Evolutionary conservation across 2,113 vertebrate genomes (phyloP).

Genomic region (Callospermophilus lateralis): DNA sequence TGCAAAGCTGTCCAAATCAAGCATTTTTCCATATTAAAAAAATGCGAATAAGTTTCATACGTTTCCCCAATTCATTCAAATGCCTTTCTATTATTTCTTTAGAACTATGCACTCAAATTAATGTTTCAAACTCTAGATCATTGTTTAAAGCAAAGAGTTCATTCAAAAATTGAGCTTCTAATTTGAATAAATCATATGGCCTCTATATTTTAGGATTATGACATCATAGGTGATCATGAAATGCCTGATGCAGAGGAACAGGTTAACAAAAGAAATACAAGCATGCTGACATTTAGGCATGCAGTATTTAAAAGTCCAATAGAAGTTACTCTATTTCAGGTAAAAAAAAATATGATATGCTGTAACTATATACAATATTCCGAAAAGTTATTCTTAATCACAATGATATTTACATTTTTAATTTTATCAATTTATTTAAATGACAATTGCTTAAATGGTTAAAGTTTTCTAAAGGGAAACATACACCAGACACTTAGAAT

Average conservation of each 20-base stretch:
- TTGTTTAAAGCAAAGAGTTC: slow-evolving; percentile 64
- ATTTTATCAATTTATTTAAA: slow-evolving; percentile 69
- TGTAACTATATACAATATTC: background rate
- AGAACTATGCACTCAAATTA: slow-evolving; percentile 30
- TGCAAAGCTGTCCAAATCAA: slow-evolving; percentile 49
- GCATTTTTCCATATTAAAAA: slow-evolving; percentile 14
- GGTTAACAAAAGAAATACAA: background rate
- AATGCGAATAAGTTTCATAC: background rate
- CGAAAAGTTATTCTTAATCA: slow-evolving; percentile 51
- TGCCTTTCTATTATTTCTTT: slow-evolving; percentile 52
- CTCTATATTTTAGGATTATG: slow-evolving; percentile 6
- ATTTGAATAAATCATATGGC: slow-evolving; percentile 2
- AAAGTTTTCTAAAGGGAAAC: slow-evolving; percentile 74
- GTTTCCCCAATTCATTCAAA: background rate
- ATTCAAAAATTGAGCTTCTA: slow-evolving; percentile 29
- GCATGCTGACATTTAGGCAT: background rate
- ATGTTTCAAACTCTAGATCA: slow-evolving; percentile 42
- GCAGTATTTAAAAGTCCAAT: background rate
- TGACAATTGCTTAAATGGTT: slow-evolving; percentile 67
- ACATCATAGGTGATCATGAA: slow-evolving; percentile 32
- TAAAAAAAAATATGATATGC: background rate
- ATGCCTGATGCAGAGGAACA: slow-evolving; percentile 28
- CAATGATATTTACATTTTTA: slow-evolving; percentile 42
- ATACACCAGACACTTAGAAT: slow-evolving; percentile 72
- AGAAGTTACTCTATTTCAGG: background rate